Evolutionary conservation across 1,140 invertebrate species (phyloP).

Genomic region (Cylas formicarius): DNA sequence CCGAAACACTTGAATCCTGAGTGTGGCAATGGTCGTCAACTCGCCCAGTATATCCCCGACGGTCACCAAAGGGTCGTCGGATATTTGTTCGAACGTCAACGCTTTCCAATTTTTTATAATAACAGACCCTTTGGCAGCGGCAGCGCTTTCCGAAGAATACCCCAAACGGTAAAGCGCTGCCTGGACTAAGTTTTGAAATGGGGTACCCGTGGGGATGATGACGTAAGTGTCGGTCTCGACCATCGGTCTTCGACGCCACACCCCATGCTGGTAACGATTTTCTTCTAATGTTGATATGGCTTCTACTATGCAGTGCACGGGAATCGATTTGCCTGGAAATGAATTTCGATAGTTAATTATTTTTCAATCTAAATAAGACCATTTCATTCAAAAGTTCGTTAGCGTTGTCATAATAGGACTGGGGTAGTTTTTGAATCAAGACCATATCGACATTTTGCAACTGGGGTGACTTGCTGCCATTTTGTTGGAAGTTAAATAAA

Average conservation of each 20-base stretch:
- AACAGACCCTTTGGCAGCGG: slow-evolving; percentile 76
- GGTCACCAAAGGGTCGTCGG: slow-evolving; percentile 74
- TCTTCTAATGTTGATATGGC: slow-evolving; percentile 65
- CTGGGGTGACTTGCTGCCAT: no score
- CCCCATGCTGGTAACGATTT: slow-evolving; percentile 43
- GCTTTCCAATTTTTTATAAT: slow-evolving; percentile 93
- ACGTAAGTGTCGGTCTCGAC: slow-evolving; percentile 88
- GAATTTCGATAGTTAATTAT: no score
- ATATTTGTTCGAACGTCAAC: slow-evolving; percentile 80
- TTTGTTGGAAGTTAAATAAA: no score
- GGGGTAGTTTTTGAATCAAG: no score
- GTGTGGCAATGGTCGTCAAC: slow-evolving; percentile 80
- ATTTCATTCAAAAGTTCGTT: no score
- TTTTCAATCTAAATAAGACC: no score
- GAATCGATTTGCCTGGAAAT: slow-evolving; percentile 77
- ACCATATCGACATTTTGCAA: no score
- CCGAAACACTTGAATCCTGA: slow-evolving; percentile 81
- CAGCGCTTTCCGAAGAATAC: slow-evolving; percentile 66
- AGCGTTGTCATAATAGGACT: no score
- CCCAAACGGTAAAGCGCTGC: slow-evolving; percentile 71
- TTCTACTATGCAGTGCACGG: slow-evolving; percentile 87
- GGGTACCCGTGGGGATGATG: slow-evolving; percentile 82
- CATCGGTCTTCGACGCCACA: slow-evolving; percentile 55
- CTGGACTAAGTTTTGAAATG: slow-evolving; percentile 75
- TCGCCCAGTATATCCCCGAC: slow-evolving; percentile 90